Evolutionary conservation across 2,797 vertebrate species (phyloP).

Genomic region (Sebastes minor): DNA sequence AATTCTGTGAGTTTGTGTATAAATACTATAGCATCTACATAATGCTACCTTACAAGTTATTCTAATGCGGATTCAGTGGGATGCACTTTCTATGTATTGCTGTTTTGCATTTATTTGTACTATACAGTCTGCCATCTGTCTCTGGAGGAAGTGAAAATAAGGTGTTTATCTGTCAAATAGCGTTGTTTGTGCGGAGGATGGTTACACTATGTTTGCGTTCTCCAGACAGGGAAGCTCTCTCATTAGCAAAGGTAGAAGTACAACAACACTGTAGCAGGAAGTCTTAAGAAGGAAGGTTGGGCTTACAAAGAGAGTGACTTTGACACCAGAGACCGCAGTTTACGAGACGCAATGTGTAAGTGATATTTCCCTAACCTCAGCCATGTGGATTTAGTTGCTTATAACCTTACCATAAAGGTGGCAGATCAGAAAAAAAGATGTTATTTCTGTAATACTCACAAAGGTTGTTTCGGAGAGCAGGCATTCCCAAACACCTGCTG

Average conservation of each 20-base stretch:
- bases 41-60: background rate
- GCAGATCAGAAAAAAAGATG: background rate
- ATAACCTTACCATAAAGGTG: background rate
- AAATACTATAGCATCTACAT: background rate
- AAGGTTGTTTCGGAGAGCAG: background rate
- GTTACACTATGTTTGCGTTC: background rate
- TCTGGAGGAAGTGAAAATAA: background rate
- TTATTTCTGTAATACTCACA: background rate
- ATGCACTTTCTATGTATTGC: background rate
- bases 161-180: slow-evolving; percentile 7
- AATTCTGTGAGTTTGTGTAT: background rate
- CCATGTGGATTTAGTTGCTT: background rate
- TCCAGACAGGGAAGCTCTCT: background rate
- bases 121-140: slow-evolving; percentile 14
- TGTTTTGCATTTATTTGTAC: slow-evolving; percentile 1
- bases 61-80: background rate
- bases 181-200: background rate
- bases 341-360: background rate
- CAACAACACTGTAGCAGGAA: background rate
- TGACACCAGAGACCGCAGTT: background rate
- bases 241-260: background rate
- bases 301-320: background rate
- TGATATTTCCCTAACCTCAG: background rate
- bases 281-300: background rate
- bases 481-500: background rate